Evolutionary conservation across 2,888 invertebrate species (phyloP).

Genomic region (Cylindroiulus punctatus): DNA sequence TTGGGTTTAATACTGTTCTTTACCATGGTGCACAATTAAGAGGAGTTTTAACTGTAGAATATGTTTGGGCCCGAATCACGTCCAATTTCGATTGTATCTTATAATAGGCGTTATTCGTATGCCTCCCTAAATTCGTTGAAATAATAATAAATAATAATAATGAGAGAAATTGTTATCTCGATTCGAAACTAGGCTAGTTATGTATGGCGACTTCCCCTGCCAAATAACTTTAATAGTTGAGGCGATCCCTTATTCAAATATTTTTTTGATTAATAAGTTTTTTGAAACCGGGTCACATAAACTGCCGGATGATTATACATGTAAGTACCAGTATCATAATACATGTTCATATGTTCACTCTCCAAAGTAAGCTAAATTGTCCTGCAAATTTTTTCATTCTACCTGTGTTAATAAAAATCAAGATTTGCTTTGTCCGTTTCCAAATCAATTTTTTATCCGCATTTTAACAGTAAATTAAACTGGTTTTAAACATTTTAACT

Average conservation of each 20-base stretch:
- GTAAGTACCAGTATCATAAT: too few relatives aligned
- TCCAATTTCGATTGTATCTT: neutral
- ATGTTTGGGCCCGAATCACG: neutral
- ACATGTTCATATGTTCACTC: slow-evolving; percentile 6
- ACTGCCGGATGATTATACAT: neutral
- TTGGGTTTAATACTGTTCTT: too few relatives aligned
- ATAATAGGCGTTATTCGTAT: neutral
- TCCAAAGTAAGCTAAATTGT: neutral
- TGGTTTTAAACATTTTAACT: neutral
- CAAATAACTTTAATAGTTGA: neutral
- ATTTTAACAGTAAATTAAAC: neutral
- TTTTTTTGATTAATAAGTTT: neutral
- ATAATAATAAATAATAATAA: slow-evolving; percentile 27
- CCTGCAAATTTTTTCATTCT: neutral
- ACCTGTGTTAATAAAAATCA: neutral
- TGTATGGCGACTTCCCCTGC: neutral
- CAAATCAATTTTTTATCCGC: neutral
- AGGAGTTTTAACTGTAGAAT: neutral
- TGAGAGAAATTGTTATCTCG: neutral
- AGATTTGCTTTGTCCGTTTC: neutral
- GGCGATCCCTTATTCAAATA: slow-evolving; percentile 6
- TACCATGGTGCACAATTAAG: neutral
- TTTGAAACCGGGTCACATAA: slow-evolving; percentile 33
- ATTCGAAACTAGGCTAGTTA: neutral
- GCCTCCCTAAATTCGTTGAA: neutral